Percentiles rank a stretch among this genome's conserved stretches.
phyloP scores from a whole-genome alignment of 2,888 invertebrate genomes.

The Cloeon dipterum region DNA sequence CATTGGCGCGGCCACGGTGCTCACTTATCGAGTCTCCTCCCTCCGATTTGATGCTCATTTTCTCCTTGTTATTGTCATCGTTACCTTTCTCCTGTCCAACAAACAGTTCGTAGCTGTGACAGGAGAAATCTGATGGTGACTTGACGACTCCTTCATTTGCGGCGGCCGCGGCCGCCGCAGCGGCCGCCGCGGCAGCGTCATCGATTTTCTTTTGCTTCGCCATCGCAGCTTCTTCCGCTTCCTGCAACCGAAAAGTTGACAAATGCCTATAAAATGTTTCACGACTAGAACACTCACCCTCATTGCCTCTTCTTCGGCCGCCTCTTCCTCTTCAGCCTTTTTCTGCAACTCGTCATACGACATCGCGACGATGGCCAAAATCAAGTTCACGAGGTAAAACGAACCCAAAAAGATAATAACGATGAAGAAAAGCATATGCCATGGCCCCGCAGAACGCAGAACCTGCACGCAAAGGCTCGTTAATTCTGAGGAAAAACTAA shows the following conservation, averaged over 20 bases:
- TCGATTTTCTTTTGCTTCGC: constrained; percentile 37
- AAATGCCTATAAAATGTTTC: too few relatives aligned
- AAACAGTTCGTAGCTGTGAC: constrained; percentile 79
- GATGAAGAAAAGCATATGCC: constrained; percentile 97
- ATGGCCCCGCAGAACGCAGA: constrained; percentile 82
- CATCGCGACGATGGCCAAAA: constrained; percentile 98
- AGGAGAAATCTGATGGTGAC: constrained; percentile 79
- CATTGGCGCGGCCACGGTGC: constrained; percentile 22
- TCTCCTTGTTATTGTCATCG: constrained; percentile 73
- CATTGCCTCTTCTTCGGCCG: constrained; percentile 83
- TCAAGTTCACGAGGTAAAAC: constrained; percentile 96
- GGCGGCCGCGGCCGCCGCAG: constrained; percentile 14
- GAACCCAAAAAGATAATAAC: constrained; percentile 97
- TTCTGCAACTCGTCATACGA: constrained; percentile 97
- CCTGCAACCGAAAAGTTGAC: too few relatives aligned
- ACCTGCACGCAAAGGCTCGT: constrained; percentile 27
- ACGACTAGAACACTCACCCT: constrained; percentile 31
- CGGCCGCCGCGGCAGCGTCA: constrained; percentile 32
- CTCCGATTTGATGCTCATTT: constrained; percentile 70
- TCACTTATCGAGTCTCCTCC: constrained; percentile 81
- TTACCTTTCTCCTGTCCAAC: constrained; percentile 72
- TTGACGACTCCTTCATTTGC: constrained; percentile 47
- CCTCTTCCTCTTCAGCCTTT: constrained; percentile 90
- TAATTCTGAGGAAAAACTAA: too few relatives aligned
- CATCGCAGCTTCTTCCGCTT: constrained; percentile 63